Conservation (phyloP, 2,888 invertebrate genomes). For the Drymonia ruficornis region DNA sequence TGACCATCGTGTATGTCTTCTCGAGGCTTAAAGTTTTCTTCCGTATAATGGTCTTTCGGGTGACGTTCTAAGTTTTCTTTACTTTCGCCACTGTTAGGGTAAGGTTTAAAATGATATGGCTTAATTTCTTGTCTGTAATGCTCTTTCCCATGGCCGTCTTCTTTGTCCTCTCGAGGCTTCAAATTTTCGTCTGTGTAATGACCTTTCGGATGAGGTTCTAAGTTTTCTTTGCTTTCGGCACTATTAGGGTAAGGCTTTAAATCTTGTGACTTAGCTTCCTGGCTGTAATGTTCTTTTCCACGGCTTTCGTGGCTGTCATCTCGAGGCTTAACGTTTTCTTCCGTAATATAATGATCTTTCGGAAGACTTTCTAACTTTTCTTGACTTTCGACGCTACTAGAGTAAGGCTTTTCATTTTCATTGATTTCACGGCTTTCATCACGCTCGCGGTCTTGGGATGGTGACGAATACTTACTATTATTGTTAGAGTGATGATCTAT, state of each 20-base stretch:
- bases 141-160: constrained; percentile 33
- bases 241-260: neutral
- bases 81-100: neutral
- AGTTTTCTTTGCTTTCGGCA: neutral
- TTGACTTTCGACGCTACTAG: neutral
- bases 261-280: constrained; percentile 13
- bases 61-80: neutral
- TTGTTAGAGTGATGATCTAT: constrained; percentile 15
- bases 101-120: constrained; percentile 7
- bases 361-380: neutral
- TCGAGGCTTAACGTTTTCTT: constrained; percentile 13
- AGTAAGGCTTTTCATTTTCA: constrained; percentile 7
- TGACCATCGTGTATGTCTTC: neutral
- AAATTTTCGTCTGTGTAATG: constrained; percentile 4
- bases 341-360: neutral
- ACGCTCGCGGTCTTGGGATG: constrained; percentile 15
- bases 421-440: constrained; percentile 22
- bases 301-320: constrained; percentile 27
- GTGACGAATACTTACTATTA: constrained; percentile 15
- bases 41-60: neutral
- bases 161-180: constrained; percentile 16
- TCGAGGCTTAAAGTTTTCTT: neutral
- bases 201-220: neutral
- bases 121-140: constrained; percentile 18
- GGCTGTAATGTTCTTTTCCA: constrained; percentile 28